Conservation (phyloP, 2,113 vertebrate genomes). For the Lampris incognitus region DNA sequence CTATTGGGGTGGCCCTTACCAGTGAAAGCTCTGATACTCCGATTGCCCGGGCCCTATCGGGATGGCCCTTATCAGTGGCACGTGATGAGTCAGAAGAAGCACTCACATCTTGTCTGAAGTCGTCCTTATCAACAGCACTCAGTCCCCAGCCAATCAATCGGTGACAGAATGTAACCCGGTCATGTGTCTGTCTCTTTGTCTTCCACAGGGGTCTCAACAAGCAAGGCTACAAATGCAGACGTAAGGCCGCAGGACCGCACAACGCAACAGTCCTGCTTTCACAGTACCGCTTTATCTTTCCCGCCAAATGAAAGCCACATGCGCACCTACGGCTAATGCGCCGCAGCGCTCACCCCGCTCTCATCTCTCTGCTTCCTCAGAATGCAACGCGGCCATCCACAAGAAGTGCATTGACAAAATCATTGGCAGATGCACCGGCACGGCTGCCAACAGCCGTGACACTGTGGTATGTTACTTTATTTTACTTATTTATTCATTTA, state of each 20-base stretch:
- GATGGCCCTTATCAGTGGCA: background rate
- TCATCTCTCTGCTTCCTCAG: conserved; percentile 75
- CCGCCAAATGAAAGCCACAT: background rate
- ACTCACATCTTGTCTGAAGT: conserved; percentile 2
- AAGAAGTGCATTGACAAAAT: conserved; percentile 99
- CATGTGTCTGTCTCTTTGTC: conserved; percentile 54
- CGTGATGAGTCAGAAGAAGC: conserved; percentile 13
- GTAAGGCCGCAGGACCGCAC: conserved; percentile 79
- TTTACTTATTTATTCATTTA: conserved; percentile 23
- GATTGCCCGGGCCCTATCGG: too few species aligned
- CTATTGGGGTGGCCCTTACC: too few species aligned
- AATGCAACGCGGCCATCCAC: conserved; percentile 99
- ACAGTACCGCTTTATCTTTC: background rate
- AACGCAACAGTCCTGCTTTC: background rate
- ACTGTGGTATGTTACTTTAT: conserved; percentile 88
- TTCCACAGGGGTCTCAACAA: conserved; percentile 95
- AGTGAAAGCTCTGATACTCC: too few species aligned
- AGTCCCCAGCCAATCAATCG: background rate
- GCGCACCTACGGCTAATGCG: background rate
- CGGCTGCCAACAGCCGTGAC: conserved; percentile 96
- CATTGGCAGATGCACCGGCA: conserved; percentile 96
- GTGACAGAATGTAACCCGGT: background rate
- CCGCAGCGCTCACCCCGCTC: background rate
- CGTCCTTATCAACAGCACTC: background rate
- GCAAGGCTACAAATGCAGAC: conserved; percentile 98